Percentiles rank a stretch among this genome's conserved stretches.
Conservation (phyloP, 35 echinoderm and acorn worm genomes). For the Anneissia japonica region DNA sequence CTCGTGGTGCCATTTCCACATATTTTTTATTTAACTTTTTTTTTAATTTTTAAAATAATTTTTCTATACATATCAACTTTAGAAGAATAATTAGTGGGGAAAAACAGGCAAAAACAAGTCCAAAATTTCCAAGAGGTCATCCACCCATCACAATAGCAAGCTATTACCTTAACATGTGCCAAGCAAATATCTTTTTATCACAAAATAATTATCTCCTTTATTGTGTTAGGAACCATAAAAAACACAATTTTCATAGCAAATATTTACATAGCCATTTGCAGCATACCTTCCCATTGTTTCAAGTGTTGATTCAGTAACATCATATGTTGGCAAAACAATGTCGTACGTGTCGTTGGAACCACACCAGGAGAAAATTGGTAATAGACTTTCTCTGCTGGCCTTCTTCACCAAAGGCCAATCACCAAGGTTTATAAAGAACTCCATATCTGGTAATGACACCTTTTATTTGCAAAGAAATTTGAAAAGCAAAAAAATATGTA, state of each 20-base stretch:
- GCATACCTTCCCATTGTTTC: constrained; percentile 96
- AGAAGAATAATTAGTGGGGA: no score
- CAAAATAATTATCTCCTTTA: no score
- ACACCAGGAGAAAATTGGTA: constrained; percentile 97
- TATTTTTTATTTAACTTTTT: no score
- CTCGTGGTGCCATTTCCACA: no score
- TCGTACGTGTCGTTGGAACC: constrained; percentile 65
- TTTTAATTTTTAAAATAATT: no score
- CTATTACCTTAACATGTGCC: no score
- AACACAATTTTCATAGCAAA: background rate
- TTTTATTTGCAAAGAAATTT: constrained; percentile 3
- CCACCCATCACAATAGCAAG: no score
- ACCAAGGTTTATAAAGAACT: constrained; percentile 97
- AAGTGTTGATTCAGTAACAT: constrained; percentile 92
- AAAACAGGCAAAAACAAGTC: no score
- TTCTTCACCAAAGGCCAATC: constrained; percentile 96
- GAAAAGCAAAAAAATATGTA: background rate
- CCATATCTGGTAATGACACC: constrained; percentile 87
- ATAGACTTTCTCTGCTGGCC: constrained; percentile 19
- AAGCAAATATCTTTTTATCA: no score
- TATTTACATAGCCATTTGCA: background rate
- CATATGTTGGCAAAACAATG: constrained; percentile 96
- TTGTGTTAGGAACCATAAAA: no score
- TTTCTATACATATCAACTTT: no score
- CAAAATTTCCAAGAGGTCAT: no score